Evolutionary conservation across 2,113 vertebrate species (phyloP), one percentile per base, ranked within the genome.

Genomic region (Porphyrio hochstetteri): DNA sequence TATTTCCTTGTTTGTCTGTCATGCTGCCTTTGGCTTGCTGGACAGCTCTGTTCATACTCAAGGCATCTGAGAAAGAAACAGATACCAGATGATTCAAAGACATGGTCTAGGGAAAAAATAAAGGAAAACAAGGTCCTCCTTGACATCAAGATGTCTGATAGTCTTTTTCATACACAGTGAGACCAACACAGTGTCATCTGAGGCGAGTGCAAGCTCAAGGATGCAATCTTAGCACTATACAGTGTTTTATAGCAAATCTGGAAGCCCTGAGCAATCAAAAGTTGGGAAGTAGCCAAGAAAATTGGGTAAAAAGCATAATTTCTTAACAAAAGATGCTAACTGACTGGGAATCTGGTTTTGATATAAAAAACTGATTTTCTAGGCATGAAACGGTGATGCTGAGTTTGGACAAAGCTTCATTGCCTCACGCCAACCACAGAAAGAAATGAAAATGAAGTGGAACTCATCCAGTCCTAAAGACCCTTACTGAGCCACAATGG

Each of bases 1-100:
- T 91, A 86, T 89, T 94, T 88, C 80, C 92, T 85, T 87, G 83
- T 95, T 88, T 14, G 17, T 82, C 82, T 68, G 7, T 81, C 35
- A 70, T 17, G 64, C 70, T 83, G 56, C 48, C 48, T 83, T 70
- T 86, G 72, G 68, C 38, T 71, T 92, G 74, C 69, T 75, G 80
- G 77, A 79, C 48, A 79, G 76, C 61, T 95, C 82, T 96, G 88
- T 44, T 88, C 74, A 42, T 71, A 68, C n/a, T 72, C 38, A 91
- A 82, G 50, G 40, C 52, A 92, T 13, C 53, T 0, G 0, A 82
- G 80, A 38, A 75, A 75, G 63, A 70, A 90, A 84, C 38, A 75
- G 46, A 95, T 36, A 65, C 72, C 90, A 90, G 46, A 52, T 71
- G 60, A 94, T 25, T 71, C 53, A 76, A 60, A 86, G 52, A 76